Evolutionary conservation across 2,113 vertebrate genomes (phyloP).

Genomic region (Cheirogaleus medius): DNA sequence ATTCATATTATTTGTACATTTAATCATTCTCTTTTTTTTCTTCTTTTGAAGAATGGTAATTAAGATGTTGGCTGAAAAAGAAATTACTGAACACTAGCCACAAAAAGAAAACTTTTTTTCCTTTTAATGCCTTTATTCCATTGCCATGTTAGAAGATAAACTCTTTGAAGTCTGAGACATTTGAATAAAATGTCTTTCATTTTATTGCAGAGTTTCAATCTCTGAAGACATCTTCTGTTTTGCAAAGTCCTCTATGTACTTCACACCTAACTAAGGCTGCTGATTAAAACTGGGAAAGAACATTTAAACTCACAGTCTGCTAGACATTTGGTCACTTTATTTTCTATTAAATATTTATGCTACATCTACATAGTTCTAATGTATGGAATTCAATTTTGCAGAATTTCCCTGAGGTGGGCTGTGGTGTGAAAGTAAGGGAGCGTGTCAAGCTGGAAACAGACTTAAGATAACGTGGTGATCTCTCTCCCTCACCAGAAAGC

Average conservation of each 20-base stretch:
- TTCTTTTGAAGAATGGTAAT: neutral
- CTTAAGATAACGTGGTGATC: neutral
- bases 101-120: neutral
- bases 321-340: neutral
- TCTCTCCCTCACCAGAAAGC: neutral
- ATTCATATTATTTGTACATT: neutral
- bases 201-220: constrained; percentile 3
- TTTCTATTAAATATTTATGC: neutral
- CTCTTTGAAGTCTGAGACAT: too few relatives aligned
- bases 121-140: neutral
- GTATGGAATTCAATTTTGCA: neutral
- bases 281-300: neutral
- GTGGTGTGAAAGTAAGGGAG: neutral
- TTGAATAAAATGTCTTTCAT: neutral
- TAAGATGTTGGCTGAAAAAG: neutral
- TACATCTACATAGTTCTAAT: neutral
- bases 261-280: neutral
- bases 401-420: neutral
- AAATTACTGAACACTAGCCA: neutral
- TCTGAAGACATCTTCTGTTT: neutral
- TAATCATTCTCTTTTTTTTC: neutral
- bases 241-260: neutral
- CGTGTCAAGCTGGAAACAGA: neutral
- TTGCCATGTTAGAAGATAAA: neutral
- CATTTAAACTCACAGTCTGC: neutral